Base-by-base conservation (phyloP, 2,113 vertebrate genomes). In the Anarrhichthys ocellatus region DNA sequence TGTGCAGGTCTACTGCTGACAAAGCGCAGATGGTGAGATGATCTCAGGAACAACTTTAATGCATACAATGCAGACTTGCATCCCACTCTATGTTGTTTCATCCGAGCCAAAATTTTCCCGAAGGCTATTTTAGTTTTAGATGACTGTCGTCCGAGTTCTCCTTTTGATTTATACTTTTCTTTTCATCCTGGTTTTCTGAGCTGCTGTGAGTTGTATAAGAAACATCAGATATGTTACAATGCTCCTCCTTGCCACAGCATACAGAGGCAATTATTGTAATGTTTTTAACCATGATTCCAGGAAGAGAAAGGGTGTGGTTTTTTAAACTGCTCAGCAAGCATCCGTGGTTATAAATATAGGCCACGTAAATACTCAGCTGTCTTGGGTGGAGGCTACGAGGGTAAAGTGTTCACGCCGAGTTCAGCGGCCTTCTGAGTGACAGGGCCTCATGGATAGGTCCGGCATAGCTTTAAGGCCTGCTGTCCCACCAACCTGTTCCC, bases 331-430 rank as follows among this genome's bases (percentile, higher is more conserved):
- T 73, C 74, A 59, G 59, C 83, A 65, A 59, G 64, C 77, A 88
- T 36, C 64, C 59, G 56, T 63, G 24, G 87, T 82, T 83, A 89
- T 77, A 90, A 94, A 94, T 94, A 92, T 89, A 95, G 92, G 90
- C 56, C 82, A 85, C 69, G 50, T 94, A 95, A 96, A 96, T 95
- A 92, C 84, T 92, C 96, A 96, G 96, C 96, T 97, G 95, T 95
- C 94, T 89, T 71, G 84, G 89, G 78, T 83, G 88, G 83, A 73
- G 85, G 79, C 64, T 14, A 27, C 0, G 11, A 70, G 82, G 86
- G 92, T 92, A 85, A 76, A 82, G 89, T 91, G 87, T 89, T 18
- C 65, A 20, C 46, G 36, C 70, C 74, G 77, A 48, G 85, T 84
- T 82, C 85, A 67, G 71, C 0, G 73, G 68, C 1, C 64, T 65